Evolutionary conservation across 2,888 invertebrate species (phyloP).

Genomic region (Zootermopsis nevadensis): DNA sequence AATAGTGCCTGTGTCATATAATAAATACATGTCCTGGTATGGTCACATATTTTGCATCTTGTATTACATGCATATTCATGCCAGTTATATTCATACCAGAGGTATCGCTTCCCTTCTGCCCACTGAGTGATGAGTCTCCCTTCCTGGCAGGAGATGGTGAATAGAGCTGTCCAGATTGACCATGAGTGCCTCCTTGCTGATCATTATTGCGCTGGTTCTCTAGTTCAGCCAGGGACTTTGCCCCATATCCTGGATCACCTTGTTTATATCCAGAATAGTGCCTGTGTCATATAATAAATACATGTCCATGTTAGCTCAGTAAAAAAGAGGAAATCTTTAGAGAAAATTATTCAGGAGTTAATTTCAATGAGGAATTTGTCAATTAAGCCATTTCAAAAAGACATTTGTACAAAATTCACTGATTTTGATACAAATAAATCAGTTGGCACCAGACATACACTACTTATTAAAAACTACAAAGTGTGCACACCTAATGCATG

Average conservation of each 20-base stretch:
- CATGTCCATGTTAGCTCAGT: no score
- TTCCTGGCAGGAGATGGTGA: conserved; percentile 58
- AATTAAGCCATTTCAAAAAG: no score
- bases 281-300: conserved; percentile 47
- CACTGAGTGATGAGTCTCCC: conserved; percentile 58
- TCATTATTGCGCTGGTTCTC: conserved; percentile 58
- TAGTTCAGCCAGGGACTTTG: conserved; percentile 58
- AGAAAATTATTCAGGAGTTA: no score
- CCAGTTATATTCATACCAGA: conserved; percentile 54
- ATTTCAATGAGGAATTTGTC: no score
- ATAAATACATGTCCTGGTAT: not conserved
- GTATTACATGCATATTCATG: no score
- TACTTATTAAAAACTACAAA: no score
- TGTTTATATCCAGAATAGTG: conserved; percentile 56
- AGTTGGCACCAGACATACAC: no score
- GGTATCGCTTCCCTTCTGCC: conserved; percentile 57
- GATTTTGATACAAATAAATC: no score
- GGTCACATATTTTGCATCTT: no score
- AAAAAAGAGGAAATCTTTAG: no score
- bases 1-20: conserved; percentile 53
- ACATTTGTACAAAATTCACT: no score
- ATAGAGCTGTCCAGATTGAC: conserved; percentile 56
- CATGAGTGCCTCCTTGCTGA: conserved; percentile 49
- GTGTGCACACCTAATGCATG: no score
- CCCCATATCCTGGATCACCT: conserved; percentile 54